phyloP scores from a whole-genome alignment of 2,888 invertebrate genomes.

The Crematogaster levior region DNA sequence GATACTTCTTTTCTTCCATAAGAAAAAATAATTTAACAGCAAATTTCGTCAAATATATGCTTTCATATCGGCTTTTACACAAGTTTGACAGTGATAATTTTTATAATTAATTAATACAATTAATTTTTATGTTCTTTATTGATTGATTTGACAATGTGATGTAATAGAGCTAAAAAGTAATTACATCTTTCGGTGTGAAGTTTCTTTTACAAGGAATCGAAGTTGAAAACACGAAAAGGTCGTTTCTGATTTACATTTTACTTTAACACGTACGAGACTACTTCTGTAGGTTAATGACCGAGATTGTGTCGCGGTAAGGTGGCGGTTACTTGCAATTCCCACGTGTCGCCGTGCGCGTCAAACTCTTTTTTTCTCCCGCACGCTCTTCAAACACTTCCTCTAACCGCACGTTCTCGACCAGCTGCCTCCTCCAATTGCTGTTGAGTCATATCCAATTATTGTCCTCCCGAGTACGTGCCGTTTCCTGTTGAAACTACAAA shows the following conservation, averaged over 20 bases:
- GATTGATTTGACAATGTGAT: background rate
- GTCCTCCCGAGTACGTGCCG: conserved; percentile 27
- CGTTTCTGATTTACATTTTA: conserved; percentile 26
- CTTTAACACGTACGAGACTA: conserved; percentile 6
- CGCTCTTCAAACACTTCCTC: conserved; percentile 54
- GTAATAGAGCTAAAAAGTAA: background rate
- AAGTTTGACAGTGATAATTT: background rate
- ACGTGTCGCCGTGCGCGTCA: conserved; percentile 58
- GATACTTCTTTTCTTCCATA: background rate
- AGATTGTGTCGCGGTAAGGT: conserved; percentile 60
- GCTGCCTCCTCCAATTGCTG: conserved; percentile 59
- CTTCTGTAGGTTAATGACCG: conserved; percentile 59
- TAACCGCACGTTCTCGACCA: conserved; percentile 60
- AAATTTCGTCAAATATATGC: background rate
- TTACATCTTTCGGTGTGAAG: background rate
- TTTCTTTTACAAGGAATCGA: background rate
- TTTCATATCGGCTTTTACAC: conserved; percentile 10
- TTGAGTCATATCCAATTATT: conserved; percentile 57
- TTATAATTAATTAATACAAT: too few relatives aligned
- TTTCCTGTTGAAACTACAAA: conserved; percentile 43
- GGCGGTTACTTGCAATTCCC: conserved; percentile 65
- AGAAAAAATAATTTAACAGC: background rate
- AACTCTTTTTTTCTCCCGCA: conserved; percentile 57
- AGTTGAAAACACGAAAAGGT: background rate
- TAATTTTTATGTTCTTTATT: too few relatives aligned